A percentile compares a stretch with the other conserved stretches of the same genome.
Evolutionary conservation across 2,797 vertebrate genomes (phyloP).

Genomic region (Cirrhinus mrigala): DNA sequence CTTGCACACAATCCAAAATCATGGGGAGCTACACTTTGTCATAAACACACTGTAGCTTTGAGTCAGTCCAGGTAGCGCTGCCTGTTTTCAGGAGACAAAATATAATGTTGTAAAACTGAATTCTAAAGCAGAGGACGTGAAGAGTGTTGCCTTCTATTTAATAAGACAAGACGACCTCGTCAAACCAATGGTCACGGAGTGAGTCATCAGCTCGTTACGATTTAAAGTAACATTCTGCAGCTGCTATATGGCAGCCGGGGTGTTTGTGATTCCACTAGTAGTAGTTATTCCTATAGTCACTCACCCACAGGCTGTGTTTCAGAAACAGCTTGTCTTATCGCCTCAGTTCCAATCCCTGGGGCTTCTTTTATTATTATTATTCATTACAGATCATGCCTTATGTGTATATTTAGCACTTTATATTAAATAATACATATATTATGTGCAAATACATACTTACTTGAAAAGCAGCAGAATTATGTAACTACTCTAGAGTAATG

Average conservation of each 20-base stretch:
- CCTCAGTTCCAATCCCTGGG: neutral
- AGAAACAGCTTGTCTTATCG: neutral
- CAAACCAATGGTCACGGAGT: neutral
- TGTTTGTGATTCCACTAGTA: neutral
- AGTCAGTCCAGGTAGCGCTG: neutral
- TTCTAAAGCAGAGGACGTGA: neutral
- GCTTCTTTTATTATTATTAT: no score
- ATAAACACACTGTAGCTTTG: slow-evolving; percentile 29
- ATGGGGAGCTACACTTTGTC: slow-evolving; percentile 49
- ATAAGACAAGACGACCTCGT: neutral
- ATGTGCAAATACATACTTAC: neutral
- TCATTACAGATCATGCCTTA: neutral
- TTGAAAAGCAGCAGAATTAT: neutral
- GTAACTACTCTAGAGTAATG: neutral
- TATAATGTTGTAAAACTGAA: neutral
- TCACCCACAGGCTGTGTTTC: neutral
- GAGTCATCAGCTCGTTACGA: slow-evolving; percentile 16
- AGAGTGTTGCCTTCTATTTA: neutral
- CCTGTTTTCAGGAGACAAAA: neutral
- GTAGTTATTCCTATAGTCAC: neutral
- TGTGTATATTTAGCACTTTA: neutral
- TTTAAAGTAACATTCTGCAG: neutral
- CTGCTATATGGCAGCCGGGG: neutral
- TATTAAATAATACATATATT: neutral
- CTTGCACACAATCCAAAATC: slow-evolving; percentile 57